Evolutionary conservation across 2,888 invertebrate species (phyloP), one percentile per base, ranked within the genome.

Genomic region (Torymus aiolomorphi): DNA sequence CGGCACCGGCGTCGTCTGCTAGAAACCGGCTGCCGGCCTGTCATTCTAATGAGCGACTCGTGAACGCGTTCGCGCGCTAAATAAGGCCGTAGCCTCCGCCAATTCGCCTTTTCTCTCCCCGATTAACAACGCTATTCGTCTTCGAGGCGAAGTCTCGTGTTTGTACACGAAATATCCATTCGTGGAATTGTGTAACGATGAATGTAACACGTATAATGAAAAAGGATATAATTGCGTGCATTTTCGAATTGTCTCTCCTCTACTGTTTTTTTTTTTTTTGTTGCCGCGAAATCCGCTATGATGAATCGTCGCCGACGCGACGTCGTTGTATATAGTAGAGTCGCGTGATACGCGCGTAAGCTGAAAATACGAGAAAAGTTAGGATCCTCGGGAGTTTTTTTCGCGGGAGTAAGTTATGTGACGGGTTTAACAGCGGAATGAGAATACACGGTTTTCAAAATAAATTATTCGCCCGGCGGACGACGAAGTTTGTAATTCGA

Each of bases 291-390:
- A 42, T 42, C 42, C 8, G 8, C 8, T 42, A 42, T 59, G 65
- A 77, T 77, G 51, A 77, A 77, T 76, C 59, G 61, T 61, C 20
- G 4, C 14, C 54, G 51, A 42, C 42, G 42, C 42, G 42, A 42
- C 42, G 5, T 42, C 42, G 42, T 42, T 20, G 20, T 10, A 42
- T 42, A 42, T 42, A 42, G 20, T 20, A 20, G 62, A 20, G 12
- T 69, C 20, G 31, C 4, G 20, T 62, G 56, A 51, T 52, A 54
- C 42, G 51, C 42, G 66, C 51, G 20, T 66, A 59, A 78, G 57
- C 31, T 56, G 71, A 71, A 77, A 66, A 72, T 42, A 56, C 66
- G 71, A 78, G 78, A 54, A 78, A 78, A 78, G 77, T 78, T 78
- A 14, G 51, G 24, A 54, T 76, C 51, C 66, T 14, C 63, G 54